Base-by-base conservation (phyloP, 1,140 invertebrate species). In the Diorhabda elongata region DNA sequence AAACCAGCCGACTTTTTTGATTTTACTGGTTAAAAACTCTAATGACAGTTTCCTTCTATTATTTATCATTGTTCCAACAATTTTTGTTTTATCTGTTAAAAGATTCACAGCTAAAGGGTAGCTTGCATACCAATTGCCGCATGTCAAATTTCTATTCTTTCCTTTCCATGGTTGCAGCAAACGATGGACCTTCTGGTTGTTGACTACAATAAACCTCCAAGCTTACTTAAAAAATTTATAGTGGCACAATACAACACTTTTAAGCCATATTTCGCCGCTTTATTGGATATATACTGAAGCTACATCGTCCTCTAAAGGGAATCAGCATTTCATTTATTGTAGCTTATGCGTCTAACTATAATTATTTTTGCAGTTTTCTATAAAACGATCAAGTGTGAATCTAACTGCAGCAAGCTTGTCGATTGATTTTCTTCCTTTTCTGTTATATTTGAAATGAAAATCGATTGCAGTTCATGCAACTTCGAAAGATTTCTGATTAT, bases 181-280 rank as follows among this genome's bases (percentile, higher is more conserved):
- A 6, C 73, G 66, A 77, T 42, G 70, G 70, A 2, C 78, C 76
- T n/a, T 72, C 59, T 63, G 71, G 75, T 60, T 78, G 76, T 64
- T 75, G 74, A 43, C 77, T 77, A 74, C 68, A 74, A 67, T 80
- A 80, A 70, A 79, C 62, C 67, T 80, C 75, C 44, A 79, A 69
- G 58, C 71, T 59, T 2, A 59, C 58, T 8, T 59, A 59, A 59
- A 59, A 59, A 8, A 11, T 59, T 59, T n/a, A 8, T 59, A 11
- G 5, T 11, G 5, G 11, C 58, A 11, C 58, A 59, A 52, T 52
- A 63, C 56, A 69, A 78, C 7, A 76, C 68, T 66, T 75, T 76
- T 41, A 77, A 61, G 6, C 80, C 83, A 74, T 82, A 85, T 69
- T 82, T 83, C 52, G 74, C 76, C 2, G 83, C 82, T 78, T 85